Evolutionary conservation across 2,113 vertebrate species (phyloP).

Genomic region (Apteryx mantelli): DNA sequence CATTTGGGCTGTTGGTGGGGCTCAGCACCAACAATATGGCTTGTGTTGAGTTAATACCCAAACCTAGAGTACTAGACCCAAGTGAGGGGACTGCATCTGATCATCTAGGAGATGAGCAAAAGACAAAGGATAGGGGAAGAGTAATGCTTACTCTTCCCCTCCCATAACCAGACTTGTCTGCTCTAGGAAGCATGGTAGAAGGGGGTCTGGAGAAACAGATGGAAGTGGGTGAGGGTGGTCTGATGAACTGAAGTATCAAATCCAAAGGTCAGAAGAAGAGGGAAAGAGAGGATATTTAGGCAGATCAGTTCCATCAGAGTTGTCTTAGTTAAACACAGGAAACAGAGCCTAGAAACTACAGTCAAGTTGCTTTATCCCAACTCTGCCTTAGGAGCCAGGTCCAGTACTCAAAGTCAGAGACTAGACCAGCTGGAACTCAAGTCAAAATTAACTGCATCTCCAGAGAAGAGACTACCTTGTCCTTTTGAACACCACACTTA

Average conservation of each 20-base stretch:
- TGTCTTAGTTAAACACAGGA: neutral
- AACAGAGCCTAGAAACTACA: neutral
- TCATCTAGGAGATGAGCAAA: neutral
- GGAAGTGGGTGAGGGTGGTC: neutral
- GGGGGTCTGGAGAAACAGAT: neutral
- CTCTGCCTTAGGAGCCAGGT: neutral
- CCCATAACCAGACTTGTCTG: neutral
- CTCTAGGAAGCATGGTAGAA: neutral
- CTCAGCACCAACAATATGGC: neutral
- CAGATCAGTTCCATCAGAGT: neutral
- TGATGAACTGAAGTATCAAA: neutral
- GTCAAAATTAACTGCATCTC: neutral
- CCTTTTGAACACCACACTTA: neutral
- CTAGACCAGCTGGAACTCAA: neutral
- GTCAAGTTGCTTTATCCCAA: neutral
- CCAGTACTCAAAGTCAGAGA: neutral
- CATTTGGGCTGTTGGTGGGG: neutral
- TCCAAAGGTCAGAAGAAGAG: neutral
- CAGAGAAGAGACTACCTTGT: neutral
- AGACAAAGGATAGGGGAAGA: neutral
- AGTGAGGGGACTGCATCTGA: neutral
- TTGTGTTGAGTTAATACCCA: neutral
- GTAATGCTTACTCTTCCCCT: neutral
- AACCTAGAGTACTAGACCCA: neutral
- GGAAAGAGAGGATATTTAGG: no score